A percentile compares a stretch with the other conserved stretches of the same genome.
phyloP scores from a whole-genome alignment of 2,797 vertebrate species.

The Melanotaenia maccullochi region DNA sequence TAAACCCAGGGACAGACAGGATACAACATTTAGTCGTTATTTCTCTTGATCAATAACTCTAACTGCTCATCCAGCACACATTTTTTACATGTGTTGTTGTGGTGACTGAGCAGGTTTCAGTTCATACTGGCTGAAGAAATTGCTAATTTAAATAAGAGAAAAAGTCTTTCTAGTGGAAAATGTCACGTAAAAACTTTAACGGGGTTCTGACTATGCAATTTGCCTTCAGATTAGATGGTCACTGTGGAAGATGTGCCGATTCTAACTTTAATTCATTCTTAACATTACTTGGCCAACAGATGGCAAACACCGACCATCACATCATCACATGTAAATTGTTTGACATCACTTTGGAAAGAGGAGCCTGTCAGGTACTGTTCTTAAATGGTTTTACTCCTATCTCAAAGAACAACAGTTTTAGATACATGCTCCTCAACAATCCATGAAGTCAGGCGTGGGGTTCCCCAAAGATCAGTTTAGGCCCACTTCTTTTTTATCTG shows the following conservation, averaged over 20 bases:
- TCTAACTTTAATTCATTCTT: background rate
- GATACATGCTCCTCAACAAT: too few species aligned
- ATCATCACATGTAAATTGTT: background rate
- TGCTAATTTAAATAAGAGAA: background rate
- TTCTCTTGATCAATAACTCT: constrained; percentile 41
- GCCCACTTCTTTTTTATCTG: too few species aligned
- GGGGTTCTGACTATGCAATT: background rate
- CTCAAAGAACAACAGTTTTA: too few species aligned
- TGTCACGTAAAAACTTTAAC: background rate
- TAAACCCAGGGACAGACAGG: constrained; percentile 35
- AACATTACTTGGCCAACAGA: background rate
- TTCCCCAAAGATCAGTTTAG: too few species aligned
- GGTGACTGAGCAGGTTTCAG: background rate
- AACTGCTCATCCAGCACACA: constrained; percentile 1
- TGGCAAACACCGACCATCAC: background rate
- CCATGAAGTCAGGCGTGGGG: too few species aligned
- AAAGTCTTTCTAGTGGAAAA: background rate
- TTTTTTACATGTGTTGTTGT: background rate
- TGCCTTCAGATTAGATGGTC: background rate
- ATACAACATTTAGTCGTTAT: constrained; percentile 32
- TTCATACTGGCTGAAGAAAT: background rate
- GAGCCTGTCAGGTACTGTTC: too few species aligned
- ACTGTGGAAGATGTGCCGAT: background rate
- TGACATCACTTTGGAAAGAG: too few species aligned
- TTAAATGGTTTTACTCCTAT: too few species aligned